A percentile compares a stretch with the other conserved stretches of the same genome.
Evolutionary conservation across 2,888 invertebrate species (phyloP).

Genomic region (Scaptomyza parva): DNA sequence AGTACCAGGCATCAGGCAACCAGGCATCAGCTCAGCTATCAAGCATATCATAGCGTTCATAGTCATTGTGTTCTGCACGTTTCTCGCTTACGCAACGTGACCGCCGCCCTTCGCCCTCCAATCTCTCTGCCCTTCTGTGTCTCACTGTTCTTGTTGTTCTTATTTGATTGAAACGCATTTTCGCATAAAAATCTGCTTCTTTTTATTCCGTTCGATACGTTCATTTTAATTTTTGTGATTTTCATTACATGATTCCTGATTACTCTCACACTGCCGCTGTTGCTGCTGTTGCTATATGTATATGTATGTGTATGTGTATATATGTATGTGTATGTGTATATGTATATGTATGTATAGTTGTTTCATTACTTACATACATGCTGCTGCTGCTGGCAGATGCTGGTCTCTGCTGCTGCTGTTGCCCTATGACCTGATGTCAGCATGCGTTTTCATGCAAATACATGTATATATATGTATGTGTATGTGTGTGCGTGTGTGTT

Average conservation of each 20-base stretch:
- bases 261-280: constrained; percentile 46
- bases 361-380: constrained; percentile 6
- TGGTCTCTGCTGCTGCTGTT: constrained; percentile 29
- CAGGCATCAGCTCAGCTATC: constrained; percentile 27
- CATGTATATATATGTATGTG: not conserved
- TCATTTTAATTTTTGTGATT: constrained; percentile 67
- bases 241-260: constrained; percentile 31
- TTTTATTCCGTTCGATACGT: constrained; percentile 69
- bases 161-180: constrained; percentile 68
- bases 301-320: not conserved
- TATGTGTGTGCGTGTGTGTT: constrained; percentile 37
- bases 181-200: constrained; percentile 62
- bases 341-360: not conserved
- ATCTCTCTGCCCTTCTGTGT: too few species aligned
- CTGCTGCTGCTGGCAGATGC: constrained; percentile 33
- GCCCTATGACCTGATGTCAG: constrained; percentile 71
- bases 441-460: constrained; percentile 74
- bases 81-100: constrained; percentile 67
- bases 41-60: constrained; percentile 16
- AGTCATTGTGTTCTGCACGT: constrained; percentile 46
- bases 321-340: not conserved
- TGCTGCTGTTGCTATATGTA: too few species aligned
- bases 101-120: not conserved
- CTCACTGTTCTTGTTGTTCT: constrained; percentile 15
- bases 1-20: constrained; percentile 31